Evolutionary conservation across 1,140 invertebrate genomes (phyloP).

Genomic region (Venturia canescens): DNA sequence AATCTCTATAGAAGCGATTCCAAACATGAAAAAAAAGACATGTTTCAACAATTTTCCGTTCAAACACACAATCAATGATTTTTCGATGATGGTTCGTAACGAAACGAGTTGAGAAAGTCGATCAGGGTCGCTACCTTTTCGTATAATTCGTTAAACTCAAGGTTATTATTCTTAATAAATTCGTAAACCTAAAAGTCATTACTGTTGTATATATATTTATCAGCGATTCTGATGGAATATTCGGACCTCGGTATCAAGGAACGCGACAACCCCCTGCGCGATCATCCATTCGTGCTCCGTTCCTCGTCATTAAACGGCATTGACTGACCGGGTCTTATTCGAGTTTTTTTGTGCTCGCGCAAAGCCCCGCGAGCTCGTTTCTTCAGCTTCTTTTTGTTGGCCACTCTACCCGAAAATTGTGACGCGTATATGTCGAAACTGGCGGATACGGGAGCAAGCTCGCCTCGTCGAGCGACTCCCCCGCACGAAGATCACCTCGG

Average conservation of each 20-base stretch:
- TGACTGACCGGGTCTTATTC: not conserved
- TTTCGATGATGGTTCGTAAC: no score
- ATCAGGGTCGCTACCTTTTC: no score
- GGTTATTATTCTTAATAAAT: no score
- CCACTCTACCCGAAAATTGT: not conserved
- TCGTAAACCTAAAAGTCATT: not conserved
- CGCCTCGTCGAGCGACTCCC: conserved; percentile 22
- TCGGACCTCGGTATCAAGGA: not conserved
- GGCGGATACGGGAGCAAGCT: conserved; percentile 6
- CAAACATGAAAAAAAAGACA: conserved; percentile 8
- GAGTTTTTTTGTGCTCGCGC: not conserved
- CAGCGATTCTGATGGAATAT: not conserved
- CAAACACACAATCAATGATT: no score
- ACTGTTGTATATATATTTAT: not conserved
- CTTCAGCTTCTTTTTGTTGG: not conserved
- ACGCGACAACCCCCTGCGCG: not conserved
- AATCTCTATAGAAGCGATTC: not conserved
- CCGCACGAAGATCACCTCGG: conserved; percentile 29
- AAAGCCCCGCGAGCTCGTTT: not conserved
- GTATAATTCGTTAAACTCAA: no score
- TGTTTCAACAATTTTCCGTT: no score
- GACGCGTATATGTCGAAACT: not conserved
- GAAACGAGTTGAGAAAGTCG: no score
- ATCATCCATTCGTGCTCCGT: not conserved
- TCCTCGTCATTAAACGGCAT: not conserved